These are phyloP conservation scores for Urocynchramus pylzowi DNA, from an alignment of 2,113 vertebrate species.

Conservation along the genomic window DNA sequence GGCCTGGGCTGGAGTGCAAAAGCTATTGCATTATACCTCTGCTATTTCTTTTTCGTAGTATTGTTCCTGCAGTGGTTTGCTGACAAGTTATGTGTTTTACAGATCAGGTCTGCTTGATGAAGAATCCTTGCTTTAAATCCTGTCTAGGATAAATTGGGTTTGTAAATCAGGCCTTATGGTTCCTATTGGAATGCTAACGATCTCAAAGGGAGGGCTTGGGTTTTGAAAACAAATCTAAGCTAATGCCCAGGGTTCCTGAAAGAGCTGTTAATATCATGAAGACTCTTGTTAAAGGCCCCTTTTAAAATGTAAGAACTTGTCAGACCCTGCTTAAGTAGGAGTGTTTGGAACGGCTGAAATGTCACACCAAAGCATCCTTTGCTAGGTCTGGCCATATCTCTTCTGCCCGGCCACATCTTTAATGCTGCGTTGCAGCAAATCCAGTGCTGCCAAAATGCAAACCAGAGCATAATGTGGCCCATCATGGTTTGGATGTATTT, in stretches of 20 bases:
- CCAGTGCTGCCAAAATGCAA: not conserved
- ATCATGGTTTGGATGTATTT: not conserved
- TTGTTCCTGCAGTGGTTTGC: not conserved
- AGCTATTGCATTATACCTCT: not conserved
- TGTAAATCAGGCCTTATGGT: not conserved
- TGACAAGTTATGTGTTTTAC: not conserved
- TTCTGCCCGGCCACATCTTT: not conserved
- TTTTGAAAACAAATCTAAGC: slow-evolving; percentile 22
- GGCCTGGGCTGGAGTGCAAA: not conserved
- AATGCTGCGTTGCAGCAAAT: not conserved
- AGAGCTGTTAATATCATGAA: not conserved
- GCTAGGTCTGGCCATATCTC: not conserved
- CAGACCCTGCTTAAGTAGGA: not conserved
- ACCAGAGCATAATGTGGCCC: not conserved
- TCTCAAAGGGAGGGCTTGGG: slow-evolving; percentile 10
- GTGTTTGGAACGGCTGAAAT: not conserved
- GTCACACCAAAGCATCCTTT: not conserved
- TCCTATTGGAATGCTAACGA: not conserved
- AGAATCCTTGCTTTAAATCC: not conserved
- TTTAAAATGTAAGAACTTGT: not conserved
- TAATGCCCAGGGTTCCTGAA: not conserved
- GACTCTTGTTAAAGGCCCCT: not conserved
- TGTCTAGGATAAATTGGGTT: not conserved
- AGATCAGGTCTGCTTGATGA: slow-evolving; percentile 6
- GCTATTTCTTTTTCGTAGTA: not conserved